Evolutionary conservation across 2,113 vertebrate genomes (phyloP).

Genomic region (Cyanoliseus patagonus): DNA sequence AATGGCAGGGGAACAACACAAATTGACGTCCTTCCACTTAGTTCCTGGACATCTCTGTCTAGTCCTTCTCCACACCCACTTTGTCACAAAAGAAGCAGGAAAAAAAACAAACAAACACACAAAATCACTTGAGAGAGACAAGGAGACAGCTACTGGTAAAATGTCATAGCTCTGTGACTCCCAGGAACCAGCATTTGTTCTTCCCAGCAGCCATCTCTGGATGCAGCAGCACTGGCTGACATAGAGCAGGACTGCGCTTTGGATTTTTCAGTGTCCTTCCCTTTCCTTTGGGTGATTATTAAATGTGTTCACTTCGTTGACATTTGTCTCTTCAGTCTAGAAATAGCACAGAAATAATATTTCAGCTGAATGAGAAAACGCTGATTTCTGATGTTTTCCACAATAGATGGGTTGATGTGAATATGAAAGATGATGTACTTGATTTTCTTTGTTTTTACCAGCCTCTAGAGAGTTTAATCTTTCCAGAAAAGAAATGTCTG

Average conservation of each 20-base stretch:
- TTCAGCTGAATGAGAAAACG: constrained; percentile 43
- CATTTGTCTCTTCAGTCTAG: constrained; percentile 32
- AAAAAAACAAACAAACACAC: background rate
- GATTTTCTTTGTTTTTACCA: constrained; percentile 53
- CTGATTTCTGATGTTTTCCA: constrained; percentile 63
- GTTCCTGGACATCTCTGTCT: background rate
- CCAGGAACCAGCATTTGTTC: background rate
- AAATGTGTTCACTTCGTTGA: background rate
- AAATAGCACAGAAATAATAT: constrained; percentile 60
- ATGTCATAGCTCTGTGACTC: background rate
- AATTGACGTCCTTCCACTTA: background rate
- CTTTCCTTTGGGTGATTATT: constrained; percentile 12
- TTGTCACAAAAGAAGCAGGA: background rate
- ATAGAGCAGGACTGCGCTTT: background rate
- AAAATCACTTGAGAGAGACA: background rate
- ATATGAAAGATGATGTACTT: constrained; percentile 56
- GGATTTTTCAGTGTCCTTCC: background rate
- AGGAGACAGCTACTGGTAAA: background rate
- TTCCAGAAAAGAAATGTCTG: constrained; percentile 58
- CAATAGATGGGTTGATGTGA: constrained; percentile 62
- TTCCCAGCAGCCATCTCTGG: background rate
- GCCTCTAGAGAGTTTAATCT: constrained; percentile 53
- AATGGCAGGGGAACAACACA: background rate
- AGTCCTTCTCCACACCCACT: background rate
- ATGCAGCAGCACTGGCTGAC: background rate